Conservation (phyloP, 2,113 vertebrate species). For the Lota lota region DNA sequence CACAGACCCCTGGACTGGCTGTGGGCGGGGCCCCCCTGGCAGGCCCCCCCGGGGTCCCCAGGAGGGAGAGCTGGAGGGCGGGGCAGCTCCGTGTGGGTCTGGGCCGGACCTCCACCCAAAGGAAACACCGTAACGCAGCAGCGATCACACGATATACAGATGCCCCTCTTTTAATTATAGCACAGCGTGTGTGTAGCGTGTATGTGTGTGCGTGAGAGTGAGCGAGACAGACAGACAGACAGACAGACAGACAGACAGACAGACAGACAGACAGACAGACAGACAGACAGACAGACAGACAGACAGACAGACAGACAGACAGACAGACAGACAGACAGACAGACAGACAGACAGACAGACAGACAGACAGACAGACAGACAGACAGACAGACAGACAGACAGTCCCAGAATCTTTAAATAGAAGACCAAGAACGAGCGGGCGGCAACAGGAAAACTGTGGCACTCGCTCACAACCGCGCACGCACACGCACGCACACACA, state of each 20-base stretch:
- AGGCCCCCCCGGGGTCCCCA: no score
- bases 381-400: not conserved
- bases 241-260: not conserved
- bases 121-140: no score
- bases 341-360: not conserved
- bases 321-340: conserved; percentile 3
- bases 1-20: no score
- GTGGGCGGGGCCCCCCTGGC: no score
- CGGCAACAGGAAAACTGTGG: not conserved
- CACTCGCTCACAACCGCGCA: not conserved
- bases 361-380: conserved; percentile 1
- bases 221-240: not conserved
- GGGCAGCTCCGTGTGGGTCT: no score
- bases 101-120: no score
- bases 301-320: conserved; percentile 3
- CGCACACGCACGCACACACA: not conserved
- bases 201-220: not conserved
- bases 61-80: no score
- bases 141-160: no score
- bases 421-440: not conserved
- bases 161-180: no score
- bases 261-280: not conserved
- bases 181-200: not conserved
- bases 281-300: conserved; percentile 1
- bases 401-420: not conserved